Percentiles rank a stretch among this genome's conserved stretches.
Conservation (phyloP, 2,888 invertebrate genomes). For the Calameuta idolon region DNA sequence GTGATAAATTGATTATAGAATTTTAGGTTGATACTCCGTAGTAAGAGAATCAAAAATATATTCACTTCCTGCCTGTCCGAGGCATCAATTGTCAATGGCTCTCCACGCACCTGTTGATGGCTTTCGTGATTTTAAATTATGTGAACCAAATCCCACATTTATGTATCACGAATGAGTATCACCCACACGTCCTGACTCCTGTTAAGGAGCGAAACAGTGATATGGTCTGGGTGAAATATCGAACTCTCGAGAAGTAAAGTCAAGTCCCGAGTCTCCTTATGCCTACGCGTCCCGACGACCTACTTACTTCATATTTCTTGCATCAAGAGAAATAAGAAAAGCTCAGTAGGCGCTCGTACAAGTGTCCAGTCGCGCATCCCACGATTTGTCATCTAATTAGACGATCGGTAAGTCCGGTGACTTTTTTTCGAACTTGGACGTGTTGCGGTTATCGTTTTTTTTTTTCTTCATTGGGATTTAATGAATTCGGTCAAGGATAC, state of each 20-base stretch:
- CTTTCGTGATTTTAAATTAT: neutral
- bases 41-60: neutral
- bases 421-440: neutral
- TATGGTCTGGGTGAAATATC: neutral
- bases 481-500: conserved; percentile 15
- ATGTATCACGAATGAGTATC: conserved; percentile 32
- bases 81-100: neutral
- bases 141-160: conserved; percentile 28
- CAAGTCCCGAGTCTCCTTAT: conserved; percentile 1
- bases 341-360: neutral
- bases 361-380: conserved; percentile 20
- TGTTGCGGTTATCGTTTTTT: neutral
- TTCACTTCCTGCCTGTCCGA: neutral
- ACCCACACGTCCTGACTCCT: conserved; percentile 43
- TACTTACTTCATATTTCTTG: neutral
- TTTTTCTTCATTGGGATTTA: neutral
- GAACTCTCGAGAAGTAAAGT: conserved; percentile 1
- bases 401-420: conserved; percentile 16
- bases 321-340: neutral
- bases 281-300: conserved; percentile 3
- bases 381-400: conserved; percentile 43
- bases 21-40: neutral
- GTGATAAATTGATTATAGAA: neutral
- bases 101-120: neutral
- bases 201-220: conserved; percentile 41